Base-by-base conservation (phyloP, 2,797 vertebrate genomes). In the Lacerta agilis region DNA sequence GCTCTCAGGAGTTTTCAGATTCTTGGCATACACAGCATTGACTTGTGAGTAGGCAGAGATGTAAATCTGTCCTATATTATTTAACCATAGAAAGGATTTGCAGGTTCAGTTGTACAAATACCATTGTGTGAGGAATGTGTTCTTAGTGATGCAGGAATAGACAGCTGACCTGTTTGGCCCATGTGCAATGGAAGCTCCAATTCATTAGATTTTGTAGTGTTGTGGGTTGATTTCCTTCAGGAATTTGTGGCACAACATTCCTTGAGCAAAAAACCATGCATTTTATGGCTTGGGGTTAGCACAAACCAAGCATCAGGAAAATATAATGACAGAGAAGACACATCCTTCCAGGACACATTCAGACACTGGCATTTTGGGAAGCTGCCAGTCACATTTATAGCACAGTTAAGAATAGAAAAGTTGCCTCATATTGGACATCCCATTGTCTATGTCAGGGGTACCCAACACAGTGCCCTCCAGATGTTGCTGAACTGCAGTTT, bases 221-320 rank as follows among this genome's bases (percentile, higher is more conserved):
- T 78, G 66, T 82, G 45, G 23, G 15, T 83, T 82, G 45, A 69
- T 82, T 81, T 82, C 33, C 33, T 77, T 29, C 23, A 82, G 33
- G n/a, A 58, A n/a, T 43, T 69, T 41, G 27, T 17, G n/a, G 72
- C 33, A 82, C 77, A 58, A 76, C 76, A 82, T 45, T 75, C 72
- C 61, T 76, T 25, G 8, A 43, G 82, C 29, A 85, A 71, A 58
- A 73, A 41, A 55, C 5, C 58, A 77, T 76, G 13, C 27, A 43
- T 69, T 86, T 77, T 78, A 38, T 71, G 9, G 15, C 9, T 76
- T 87, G 58, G 72, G 8, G 67, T 87, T 87, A 82, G 29, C 41
- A 11, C 5, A 82, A 87, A 81, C 25, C 58, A 82, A 87, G 33
- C 15, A 18, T 61, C 73, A 29, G 41, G 23, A 87, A 17, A 49